Base-by-base conservation (phyloP, 2,888 invertebrate genomes). In the Leucoma salicis region DNA sequence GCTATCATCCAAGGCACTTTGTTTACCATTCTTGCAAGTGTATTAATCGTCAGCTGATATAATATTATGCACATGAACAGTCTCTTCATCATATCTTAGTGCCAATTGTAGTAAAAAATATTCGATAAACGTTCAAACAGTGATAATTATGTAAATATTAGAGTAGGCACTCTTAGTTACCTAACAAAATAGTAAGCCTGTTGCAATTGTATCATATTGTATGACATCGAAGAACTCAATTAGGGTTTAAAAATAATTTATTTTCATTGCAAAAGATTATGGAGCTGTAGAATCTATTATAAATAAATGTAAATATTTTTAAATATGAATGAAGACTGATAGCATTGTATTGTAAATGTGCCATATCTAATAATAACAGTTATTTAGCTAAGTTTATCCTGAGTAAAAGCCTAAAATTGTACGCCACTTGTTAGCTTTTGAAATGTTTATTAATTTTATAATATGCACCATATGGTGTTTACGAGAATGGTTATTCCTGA, bases 311-410 rank as follows among this genome's bases (percentile, higher is more conserved):
- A 75, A 63, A 74, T 68, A 69, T 64, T 67, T 67, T 54, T 70
- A 62, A 52, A 68, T 72, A 62, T 66, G 70, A 59, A 70, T 70
- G 49, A 79, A 87, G 88, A 88, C 88, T 88, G 88, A 88, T 87
- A 87, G 84, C 63, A 73, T 77, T 77, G 53, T 82, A 86, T 70
- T 71, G 68, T 74, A 58, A 73, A 78, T 77, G 86, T 87, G 88
- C 88, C 88, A 87, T 86, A 83, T 84, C 79, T 76, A 53, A 66
- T 55, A 55, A 51, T 61, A 53, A 46, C 51, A 53, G 57, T 55
- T 61, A 56, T 57, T 60, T 53, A 60, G 44, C 7, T 6, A n/a
- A 27, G 14, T 24, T 12, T 16, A 13, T n/a, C 27, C 27, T 18
- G 7, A 7, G 11, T 11, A 2, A 27, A n/a, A 11, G n/a, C n/a